phyloP scores from a whole-genome alignment of 2,888 invertebrate genomes.

The Meganola albula region DNA sequence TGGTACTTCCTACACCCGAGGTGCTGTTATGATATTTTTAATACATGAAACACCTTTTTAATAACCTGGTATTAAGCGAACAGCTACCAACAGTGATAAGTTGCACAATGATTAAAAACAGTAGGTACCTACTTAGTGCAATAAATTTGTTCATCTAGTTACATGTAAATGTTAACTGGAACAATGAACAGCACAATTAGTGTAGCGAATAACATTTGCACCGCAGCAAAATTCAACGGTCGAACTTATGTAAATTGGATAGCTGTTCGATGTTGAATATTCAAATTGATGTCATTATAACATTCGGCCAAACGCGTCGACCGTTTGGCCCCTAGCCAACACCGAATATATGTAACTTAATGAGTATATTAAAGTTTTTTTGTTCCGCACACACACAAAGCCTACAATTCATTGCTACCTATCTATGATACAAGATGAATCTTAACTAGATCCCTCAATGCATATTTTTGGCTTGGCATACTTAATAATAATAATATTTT shows the following conservation, averaged over 20 bases:
- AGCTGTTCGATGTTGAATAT: conserved; percentile 76
- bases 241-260: conserved; percentile 75
- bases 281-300: conserved; percentile 79
- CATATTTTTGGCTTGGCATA: too few species aligned
- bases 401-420: too few species aligned
- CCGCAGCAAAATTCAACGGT: conserved; percentile 72
- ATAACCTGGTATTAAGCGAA: too few species aligned
- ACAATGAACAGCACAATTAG: conserved; percentile 67
- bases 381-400: conserved; percentile 53
- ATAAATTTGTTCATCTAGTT: conserved; percentile 27
- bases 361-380: conserved; percentile 67
- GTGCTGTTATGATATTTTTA: too few species aligned
- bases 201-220: conserved; percentile 65
- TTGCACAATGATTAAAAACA: conserved; percentile 15
- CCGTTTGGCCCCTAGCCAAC: conserved; percentile 71
- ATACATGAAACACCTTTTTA: too few species aligned
- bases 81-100: too few species aligned
- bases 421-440: too few species aligned
- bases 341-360: conserved; percentile 63
- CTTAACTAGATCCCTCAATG: too few species aligned
- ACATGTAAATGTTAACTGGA: conserved; percentile 39
- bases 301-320: conserved; percentile 64
- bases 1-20: too few species aligned
- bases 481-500: too few species aligned
- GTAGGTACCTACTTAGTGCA: too few species aligned